Evolutionary conservation across 2,113 vertebrate species (phyloP), one percentile per base, ranked within the genome.

Genomic region (Embiotoca jacksoni): DNA sequence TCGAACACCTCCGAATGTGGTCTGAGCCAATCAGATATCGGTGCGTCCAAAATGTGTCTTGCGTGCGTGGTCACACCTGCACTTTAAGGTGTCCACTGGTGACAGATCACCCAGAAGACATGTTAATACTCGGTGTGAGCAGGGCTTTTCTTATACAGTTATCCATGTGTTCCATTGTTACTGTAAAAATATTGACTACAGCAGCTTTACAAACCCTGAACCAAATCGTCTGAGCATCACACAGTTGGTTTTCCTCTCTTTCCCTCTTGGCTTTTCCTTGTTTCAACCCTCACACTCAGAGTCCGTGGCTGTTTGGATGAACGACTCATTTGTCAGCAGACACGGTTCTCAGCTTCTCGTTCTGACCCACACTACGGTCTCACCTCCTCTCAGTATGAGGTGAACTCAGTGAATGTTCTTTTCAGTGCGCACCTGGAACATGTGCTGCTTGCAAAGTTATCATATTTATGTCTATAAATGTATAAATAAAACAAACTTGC

Each of bases 401-500:
- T 33, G 6, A 15, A 32, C 57, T 56, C 39, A 23, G 50, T 52
- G 0, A 36, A 62, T 69, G 53, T 14, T 10, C 10, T 60, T 68
- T 54, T 53, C 2, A 54, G 30, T 6, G 9, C 44, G 2, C 23
- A 30, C 11, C 11, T 31, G 3, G 36, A 33, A 5, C 35, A 72
- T 15, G 14, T 31, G 8, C 37, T 30, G 10, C 1, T 53, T 23
- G 35, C 41, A 46, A n/a, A 36, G 52, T 6, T 35, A 55, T 78
- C 23, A 63, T 37, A 36, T 49, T 14, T 37, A 44, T 50, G 13
- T 36, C 3, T 41, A 46, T 36, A 9, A 54, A 55, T 36, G 10
- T 58, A 2, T 72, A 37, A 67, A 72, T 64, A 44, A 56, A 52
- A 36, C 4, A 39, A 13, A 11, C 36, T 50, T 59, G 37, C n/a